These are phyloP conservation scores for Nomada flava DNA, from an alignment of 2,888 invertebrate genomes.

Conservation along the genomic window DNA sequence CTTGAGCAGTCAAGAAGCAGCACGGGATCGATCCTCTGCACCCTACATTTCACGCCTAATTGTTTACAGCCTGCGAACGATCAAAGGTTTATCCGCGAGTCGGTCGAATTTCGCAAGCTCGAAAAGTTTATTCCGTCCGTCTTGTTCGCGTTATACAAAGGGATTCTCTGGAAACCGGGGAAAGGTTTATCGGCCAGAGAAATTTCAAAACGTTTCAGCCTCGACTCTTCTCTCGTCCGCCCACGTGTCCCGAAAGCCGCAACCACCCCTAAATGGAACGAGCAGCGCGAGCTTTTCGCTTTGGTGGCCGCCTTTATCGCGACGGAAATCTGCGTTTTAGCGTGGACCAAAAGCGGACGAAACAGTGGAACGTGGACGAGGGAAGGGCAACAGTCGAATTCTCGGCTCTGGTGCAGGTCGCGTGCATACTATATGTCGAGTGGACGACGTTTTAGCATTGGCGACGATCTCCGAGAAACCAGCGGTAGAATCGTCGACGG, in stretches of 20 bases:
- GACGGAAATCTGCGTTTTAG: constrained; percentile 34
- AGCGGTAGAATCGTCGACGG: constrained; percentile 60
- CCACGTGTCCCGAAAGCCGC: constrained; percentile 10
- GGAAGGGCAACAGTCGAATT: constrained; percentile 54
- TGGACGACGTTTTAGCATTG: constrained; percentile 67
- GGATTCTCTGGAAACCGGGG: neutral
- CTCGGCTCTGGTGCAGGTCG: constrained; percentile 46
- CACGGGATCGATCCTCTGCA: constrained; percentile 8
- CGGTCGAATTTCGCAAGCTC: neutral
- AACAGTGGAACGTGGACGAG: constrained; percentile 27
- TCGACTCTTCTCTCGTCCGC: neutral
- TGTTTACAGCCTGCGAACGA: neutral
- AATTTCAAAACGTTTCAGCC: neutral
- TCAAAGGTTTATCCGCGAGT: no score
- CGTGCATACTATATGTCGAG: constrained; percentile 55
- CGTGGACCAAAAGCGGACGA: constrained; percentile 16
- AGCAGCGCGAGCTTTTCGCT: constrained; percentile 21
- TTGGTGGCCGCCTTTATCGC: constrained; percentile 3
- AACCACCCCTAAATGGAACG: constrained; percentile 7
- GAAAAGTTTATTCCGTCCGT: neutral
- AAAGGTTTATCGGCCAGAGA: neutral
- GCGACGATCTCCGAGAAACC: constrained; percentile 52
- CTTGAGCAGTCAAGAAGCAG: neutral
- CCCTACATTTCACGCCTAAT: neutral
- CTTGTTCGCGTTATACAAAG: neutral